Evolutionary conservation across 1,140 invertebrate genomes (phyloP).

Genomic region (Trichonephila clavipes): DNA sequence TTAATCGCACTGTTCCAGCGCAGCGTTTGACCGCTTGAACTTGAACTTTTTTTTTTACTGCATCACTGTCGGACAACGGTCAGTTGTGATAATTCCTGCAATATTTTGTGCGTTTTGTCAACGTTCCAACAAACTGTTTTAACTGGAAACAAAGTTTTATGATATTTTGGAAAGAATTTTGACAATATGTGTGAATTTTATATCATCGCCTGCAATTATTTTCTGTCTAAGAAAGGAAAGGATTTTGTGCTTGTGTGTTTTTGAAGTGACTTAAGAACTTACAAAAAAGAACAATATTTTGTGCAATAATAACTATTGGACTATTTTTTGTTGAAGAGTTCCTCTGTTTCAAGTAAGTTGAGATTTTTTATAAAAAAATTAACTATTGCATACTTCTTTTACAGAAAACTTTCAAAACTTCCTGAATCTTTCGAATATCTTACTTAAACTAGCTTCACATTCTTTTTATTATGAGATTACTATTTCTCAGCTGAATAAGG

Average conservation of each 20-base stretch:
- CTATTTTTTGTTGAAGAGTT: not conserved
- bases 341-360: not conserved
- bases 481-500: too few relatives aligned
- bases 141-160: not conserved
- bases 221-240: slow-evolving; percentile 8
- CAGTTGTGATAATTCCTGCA: slow-evolving; percentile 17
- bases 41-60: slow-evolving; percentile 61
- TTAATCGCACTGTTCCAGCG: slow-evolving; percentile 22
- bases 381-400: not conserved
- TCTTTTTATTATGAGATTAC: too few relatives aligned
- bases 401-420: not conserved
- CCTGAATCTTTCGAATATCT: too few relatives aligned
- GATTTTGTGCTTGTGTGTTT: not conserved
- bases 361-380: too few relatives aligned
- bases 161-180: not conserved
- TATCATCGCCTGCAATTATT: not conserved
- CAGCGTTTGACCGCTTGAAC: slow-evolving; percentile 72
- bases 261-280: not conserved
- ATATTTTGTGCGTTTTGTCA: not conserved
- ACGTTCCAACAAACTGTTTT: not conserved
- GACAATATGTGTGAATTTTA: not conserved
- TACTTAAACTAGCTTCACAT: too few relatives aligned
- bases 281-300: not conserved
- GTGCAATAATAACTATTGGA: not conserved
- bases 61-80: slow-evolving; percentile 55